A percentile compares a stretch with the other conserved stretches of the same genome.
These are phyloP conservation scores for Acrobasis repandana DNA, from an alignment of 2,888 invertebrate species.

Conservation along the genomic window DNA sequence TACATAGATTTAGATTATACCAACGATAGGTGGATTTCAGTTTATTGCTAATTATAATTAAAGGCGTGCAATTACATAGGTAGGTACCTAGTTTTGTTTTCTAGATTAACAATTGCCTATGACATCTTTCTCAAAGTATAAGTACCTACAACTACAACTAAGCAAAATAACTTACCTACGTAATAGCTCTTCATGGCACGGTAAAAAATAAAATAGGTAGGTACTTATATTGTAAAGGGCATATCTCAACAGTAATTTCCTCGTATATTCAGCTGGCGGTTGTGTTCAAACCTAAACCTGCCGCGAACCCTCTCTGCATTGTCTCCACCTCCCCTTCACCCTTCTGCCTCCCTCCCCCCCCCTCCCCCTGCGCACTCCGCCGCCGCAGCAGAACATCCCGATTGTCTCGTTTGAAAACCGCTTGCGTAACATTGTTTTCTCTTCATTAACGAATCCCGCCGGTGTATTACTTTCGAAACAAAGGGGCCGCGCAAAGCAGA, in stretches of 20 bases:
- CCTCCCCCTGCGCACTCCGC: conserved; percentile 4
- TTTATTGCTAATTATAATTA: too few relatives aligned
- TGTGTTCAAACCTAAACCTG: conserved; percentile 7
- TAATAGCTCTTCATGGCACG: too few relatives aligned
- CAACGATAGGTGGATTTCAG: too few relatives aligned
- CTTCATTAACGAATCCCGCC: conserved; percentile 22
- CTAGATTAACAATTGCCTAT: too few relatives aligned
- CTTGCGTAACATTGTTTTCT: conserved; percentile 23
- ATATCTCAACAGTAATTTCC: neutral
- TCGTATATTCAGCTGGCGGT: neutral
- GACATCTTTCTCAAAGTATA: too few relatives aligned
- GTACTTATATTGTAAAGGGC: neutral
- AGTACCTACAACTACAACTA: too few relatives aligned
- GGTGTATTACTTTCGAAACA: conserved; percentile 19
- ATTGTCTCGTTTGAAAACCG: conserved; percentile 20
- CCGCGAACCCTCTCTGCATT: conserved; percentile 16
- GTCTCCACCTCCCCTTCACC: conserved; percentile 3
- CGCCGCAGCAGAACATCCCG: conserved; percentile 14
- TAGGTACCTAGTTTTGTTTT: too few relatives aligned
- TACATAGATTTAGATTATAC: too few relatives aligned
- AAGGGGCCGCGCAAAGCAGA: conserved; percentile 16
- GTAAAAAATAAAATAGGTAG: neutral
- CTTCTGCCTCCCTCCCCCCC: neutral
- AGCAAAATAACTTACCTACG: too few relatives aligned
- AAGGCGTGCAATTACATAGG: too few relatives aligned